Conservation (phyloP, 1,140 invertebrate genomes). For the Caenorhabditis briggsae region DNA sequence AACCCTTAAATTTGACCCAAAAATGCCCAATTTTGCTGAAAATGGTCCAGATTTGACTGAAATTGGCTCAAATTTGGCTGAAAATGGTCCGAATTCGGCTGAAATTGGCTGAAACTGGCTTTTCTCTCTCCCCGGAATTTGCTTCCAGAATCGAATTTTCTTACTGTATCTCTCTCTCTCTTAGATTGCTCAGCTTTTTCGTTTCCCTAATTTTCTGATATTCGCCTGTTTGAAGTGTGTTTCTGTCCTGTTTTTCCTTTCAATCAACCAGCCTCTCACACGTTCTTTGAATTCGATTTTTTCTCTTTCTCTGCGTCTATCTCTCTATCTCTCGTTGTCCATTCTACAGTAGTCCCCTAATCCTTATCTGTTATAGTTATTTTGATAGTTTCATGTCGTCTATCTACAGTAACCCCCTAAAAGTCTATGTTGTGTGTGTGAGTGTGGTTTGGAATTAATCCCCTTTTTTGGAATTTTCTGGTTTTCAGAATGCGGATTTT, state of each 20-base stretch:
- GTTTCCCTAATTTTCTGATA: not conserved
- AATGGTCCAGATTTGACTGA: not conserved
- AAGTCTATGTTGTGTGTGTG: conserved; percentile 13
- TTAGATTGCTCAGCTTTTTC: no score
- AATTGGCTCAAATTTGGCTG: no score
- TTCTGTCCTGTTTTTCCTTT: not conserved
- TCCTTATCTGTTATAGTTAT: not conserved
- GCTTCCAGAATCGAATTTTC: not conserved
- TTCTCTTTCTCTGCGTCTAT: not conserved
- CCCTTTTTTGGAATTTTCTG: no score
- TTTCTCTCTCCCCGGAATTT: not conserved
- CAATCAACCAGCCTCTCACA: not conserved
- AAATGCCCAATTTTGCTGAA: not conserved
- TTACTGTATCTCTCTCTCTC: no score
- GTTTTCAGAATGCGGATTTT: no score
- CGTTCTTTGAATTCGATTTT: conserved; percentile 51
- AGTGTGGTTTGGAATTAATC: not conserved
- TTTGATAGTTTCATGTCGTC: not conserved
- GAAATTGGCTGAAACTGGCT: no score
- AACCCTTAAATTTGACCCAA: no score
- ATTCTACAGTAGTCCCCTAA: not conserved
- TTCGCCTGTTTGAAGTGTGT: not conserved
- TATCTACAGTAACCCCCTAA: not conserved
- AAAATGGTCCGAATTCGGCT: no score
- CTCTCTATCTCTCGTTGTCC: not conserved